Conservation (phyloP, 1,140 invertebrate genomes). For the Drosophila prosaltans region DNA sequence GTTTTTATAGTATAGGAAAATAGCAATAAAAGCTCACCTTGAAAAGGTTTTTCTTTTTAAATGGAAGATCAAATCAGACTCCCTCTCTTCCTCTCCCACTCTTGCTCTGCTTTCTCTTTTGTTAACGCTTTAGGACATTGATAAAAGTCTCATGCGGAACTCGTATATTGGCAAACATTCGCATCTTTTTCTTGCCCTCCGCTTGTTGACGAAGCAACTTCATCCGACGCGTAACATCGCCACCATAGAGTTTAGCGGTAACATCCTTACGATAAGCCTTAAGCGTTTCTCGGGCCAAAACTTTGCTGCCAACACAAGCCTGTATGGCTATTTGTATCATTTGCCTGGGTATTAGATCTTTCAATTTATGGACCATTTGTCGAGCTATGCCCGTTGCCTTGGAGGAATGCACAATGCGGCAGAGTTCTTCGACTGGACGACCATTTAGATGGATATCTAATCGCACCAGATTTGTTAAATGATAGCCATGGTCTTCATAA, state of each 20-base stretch:
- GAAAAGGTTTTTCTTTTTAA: background rate
- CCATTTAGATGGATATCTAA: constrained; percentile 93
- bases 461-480: constrained; percentile 85
- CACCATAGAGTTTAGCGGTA: constrained; percentile 96
- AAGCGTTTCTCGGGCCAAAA: constrained; percentile 94
- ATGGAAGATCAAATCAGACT: background rate
- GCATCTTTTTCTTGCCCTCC: constrained; percentile 97
- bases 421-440: constrained; percentile 92
- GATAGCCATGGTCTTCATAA: constrained; percentile 96
- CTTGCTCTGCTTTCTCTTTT: background rate
- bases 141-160: constrained; percentile 97
- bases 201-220: constrained; percentile 95
- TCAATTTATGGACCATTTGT: constrained; percentile 90
- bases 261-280: constrained; percentile 96
- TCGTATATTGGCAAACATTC: constrained; percentile 94
- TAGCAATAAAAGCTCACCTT: too few relatives aligned
- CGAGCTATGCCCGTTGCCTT: constrained; percentile 88
- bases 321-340: constrained; percentile 94
- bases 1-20: too few relatives aligned
- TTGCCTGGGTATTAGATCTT: constrained; percentile 95
- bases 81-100: too few relatives aligned
- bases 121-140: constrained; percentile 92
- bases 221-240: constrained; percentile 94
- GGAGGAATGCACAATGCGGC: constrained; percentile 90
- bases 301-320: constrained; percentile 91